Evolutionary conservation across 2,113 vertebrate species (phyloP).

Genomic region (Leptocoma aspasia): DNA sequence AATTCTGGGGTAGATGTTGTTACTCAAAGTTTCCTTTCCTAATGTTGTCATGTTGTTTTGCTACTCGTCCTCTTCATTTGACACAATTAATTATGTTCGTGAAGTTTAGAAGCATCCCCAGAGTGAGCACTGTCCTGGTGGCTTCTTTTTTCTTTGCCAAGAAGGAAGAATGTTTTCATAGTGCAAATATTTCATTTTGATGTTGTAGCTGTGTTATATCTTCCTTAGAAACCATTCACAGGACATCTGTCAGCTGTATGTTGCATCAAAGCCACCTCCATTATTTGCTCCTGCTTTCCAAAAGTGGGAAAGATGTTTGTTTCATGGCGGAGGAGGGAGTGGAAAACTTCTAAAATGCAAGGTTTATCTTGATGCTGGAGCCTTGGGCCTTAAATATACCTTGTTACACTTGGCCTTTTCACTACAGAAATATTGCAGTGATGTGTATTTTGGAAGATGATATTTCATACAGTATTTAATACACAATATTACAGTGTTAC

Average conservation of each 20-base stretch:
- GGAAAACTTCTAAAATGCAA: constrained; percentile 1
- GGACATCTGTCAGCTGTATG: constrained; percentile 39
- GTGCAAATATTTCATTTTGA: not conserved
- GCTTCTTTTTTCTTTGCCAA: not conserved
- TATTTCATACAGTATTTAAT: not conserved
- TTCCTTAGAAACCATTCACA: constrained; percentile 45
- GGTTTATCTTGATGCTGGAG: not conserved
- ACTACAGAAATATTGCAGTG: not conserved
- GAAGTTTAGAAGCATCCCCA: not conserved
- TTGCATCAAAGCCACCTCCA: constrained; percentile 51
- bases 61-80: not conserved
- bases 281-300: constrained; percentile 25
- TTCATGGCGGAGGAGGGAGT: not conserved
- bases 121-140: not conserved
- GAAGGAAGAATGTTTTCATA: not conserved
- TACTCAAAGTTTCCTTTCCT: not conserved
- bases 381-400: not conserved
- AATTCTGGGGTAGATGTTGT: not conserved
- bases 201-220: not conserved
- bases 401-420: not conserved
- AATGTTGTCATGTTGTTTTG: not conserved
- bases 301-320: constrained; percentile 18
- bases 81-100: not conserved
- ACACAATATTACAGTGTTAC: not conserved
- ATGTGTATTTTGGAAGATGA: not conserved